phyloP scores from a whole-genome alignment of 1,140 invertebrate species.

The Drosophila rhopaloa region DNA sequence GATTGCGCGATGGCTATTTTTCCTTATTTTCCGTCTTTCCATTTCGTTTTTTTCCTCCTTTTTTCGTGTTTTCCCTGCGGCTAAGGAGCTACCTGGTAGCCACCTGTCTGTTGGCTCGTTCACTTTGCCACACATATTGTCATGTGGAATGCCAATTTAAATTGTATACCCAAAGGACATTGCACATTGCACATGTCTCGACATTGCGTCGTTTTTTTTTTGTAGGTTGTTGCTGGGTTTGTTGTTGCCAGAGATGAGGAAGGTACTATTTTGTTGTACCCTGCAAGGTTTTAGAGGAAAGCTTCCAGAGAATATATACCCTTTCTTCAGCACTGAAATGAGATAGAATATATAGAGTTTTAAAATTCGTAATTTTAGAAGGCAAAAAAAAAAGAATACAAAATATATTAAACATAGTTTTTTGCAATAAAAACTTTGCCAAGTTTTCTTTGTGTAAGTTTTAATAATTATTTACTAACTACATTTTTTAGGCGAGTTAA shows the following conservation, averaged over 20 bases:
- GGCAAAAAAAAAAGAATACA: no score
- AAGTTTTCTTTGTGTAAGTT: no score
- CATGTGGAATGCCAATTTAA: constrained; percentile 81
- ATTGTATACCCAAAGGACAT: constrained; percentile 79
- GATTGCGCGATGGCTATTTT: constrained; percentile 12
- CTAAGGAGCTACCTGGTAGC: constrained; percentile 14
- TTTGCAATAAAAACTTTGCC: no score
- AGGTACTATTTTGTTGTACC: background rate
- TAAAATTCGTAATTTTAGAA: no score
- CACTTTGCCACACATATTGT: constrained; percentile 59
- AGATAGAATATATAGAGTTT: no score
- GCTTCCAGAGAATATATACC: background rate
- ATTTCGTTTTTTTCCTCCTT: background rate
- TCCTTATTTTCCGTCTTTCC: background rate
- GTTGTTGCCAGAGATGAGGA: constrained; percentile 8
- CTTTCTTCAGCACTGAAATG: no score
- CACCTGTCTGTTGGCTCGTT: constrained; percentile 30
- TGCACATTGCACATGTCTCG: constrained; percentile 61
- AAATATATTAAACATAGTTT: no score
- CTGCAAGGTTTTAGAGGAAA: background rate
- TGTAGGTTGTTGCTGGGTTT: background rate
- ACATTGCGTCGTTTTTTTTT: constrained; percentile 33
- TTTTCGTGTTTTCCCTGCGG: background rate
- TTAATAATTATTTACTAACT: no score
- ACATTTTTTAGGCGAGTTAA: no score